Conservation (phyloP, 2,888 invertebrate species). For the Pristionchus entomophagus region DNA sequence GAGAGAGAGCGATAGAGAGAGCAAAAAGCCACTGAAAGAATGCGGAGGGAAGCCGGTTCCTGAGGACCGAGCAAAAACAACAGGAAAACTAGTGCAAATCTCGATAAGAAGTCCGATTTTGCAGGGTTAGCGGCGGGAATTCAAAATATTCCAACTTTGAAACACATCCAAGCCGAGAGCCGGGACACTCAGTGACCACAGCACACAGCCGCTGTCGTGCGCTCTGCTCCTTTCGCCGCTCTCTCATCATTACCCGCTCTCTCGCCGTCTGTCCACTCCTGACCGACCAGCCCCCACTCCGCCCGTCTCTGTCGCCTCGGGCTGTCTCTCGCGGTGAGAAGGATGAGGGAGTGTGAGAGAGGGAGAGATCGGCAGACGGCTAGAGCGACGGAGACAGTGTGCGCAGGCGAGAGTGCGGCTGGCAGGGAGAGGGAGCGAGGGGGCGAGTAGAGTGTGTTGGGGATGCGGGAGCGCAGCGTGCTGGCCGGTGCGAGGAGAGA, state of each 20-base stretch:
- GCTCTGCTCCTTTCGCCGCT: not conserved
- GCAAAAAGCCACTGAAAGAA: constrained; percentile 6
- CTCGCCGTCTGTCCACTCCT: not conserved
- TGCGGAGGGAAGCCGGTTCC: not conserved
- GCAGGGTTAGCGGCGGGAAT: not conserved
- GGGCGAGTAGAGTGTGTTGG: too few species aligned
- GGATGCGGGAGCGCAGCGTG: too few species aligned
- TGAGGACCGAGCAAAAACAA: not conserved
- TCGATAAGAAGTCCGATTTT: not conserved
- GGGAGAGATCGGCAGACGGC: not conserved
- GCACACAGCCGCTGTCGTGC: not conserved
- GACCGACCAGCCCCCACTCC: not conserved
- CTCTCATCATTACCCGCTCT: not conserved
- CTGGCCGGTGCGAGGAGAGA: not conserved
- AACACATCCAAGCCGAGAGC: not conserved
- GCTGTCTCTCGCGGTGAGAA: not conserved
- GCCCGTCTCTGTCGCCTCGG: not conserved
- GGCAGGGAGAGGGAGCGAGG: not conserved
- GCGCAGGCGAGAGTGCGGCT: not conserved
- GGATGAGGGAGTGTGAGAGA: not conserved
- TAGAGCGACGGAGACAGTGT: not conserved
- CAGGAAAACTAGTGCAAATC: not conserved
- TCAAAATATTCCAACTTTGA: not conserved
- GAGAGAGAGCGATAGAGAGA: not conserved
- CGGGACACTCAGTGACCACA: not conserved